phyloP scores from a whole-genome alignment of 2,888 invertebrate genomes.

The Gortyna flavago region DNA sequence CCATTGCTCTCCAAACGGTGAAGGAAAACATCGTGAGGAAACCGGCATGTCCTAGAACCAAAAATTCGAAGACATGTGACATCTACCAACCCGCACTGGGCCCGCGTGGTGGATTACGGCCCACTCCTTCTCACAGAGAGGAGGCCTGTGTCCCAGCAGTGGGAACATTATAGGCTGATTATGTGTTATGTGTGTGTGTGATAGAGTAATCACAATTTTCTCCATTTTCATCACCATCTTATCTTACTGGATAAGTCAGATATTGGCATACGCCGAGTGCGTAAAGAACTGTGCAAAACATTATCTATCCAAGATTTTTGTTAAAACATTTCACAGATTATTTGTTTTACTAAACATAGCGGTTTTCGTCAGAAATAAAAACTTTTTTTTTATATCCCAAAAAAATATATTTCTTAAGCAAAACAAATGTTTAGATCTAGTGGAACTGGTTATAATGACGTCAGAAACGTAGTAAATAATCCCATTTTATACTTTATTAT shows the following conservation, averaged over 20 bases:
- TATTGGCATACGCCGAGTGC: background rate
- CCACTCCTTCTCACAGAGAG: too few species aligned
- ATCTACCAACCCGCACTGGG: too few species aligned
- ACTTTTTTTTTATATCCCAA: slow-evolving; percentile 12
- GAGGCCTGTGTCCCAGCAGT: too few species aligned
- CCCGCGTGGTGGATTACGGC: too few species aligned
- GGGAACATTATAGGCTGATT: too few species aligned
- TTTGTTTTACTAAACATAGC: background rate
- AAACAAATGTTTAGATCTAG: slow-evolving; percentile 11
- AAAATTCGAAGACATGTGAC: too few species aligned
- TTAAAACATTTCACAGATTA: background rate
- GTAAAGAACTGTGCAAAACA: background rate
- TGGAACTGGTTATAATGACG: background rate
- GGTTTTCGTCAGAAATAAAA: background rate
- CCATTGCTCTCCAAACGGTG: too few species aligned
- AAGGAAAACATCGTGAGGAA: too few species aligned
- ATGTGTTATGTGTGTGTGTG: too few species aligned
- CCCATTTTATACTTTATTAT: slow-evolving; percentile 23
- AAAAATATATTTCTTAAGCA: background rate
- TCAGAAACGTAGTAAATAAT: slow-evolving; percentile 8
- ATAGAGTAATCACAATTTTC: background rate
- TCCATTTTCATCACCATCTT: background rate
- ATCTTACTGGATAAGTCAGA: background rate
- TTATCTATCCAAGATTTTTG: background rate
- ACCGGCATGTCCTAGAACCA: too few species aligned